Conservation (phyloP, 2,888 invertebrate species). For the Caenorhabditis sp. region DNA sequence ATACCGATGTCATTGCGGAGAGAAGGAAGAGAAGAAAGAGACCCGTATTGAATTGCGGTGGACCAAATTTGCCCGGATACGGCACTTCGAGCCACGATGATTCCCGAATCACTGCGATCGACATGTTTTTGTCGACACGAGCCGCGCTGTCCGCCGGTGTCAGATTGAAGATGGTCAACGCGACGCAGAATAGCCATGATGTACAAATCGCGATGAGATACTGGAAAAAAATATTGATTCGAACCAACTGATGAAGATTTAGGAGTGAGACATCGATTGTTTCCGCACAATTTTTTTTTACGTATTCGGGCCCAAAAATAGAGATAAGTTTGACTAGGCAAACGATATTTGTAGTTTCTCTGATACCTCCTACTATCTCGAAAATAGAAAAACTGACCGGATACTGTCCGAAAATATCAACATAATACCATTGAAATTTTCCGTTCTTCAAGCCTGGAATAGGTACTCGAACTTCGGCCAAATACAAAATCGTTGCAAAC, state of each 20-base stretch:
- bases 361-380: too few species aligned
- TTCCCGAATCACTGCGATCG: conserved; percentile 55
- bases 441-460: conserved; percentile 60
- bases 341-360: too few species aligned
- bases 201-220: conserved; percentile 67
- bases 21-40: conserved; percentile 64
- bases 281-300: too few species aligned
- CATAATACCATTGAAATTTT: conserved; percentile 55
- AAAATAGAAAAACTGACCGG: conserved; percentile 64
- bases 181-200: conserved; percentile 67
- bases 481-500: conserved; percentile 66
- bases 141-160: conserved; percentile 60
- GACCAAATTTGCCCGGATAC: conserved; percentile 67
- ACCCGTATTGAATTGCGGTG: conserved; percentile 60
- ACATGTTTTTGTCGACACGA: conserved; percentile 62
- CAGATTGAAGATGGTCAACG: conserved; percentile 61
- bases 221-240: conserved; percentile 41
- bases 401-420: conserved; percentile 67
- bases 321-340: too few species aligned
- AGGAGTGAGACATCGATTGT: too few species aligned
- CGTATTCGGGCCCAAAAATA: too few species aligned
- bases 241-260: too few species aligned
- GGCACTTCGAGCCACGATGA: conserved; percentile 64
- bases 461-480: conserved; percentile 63
- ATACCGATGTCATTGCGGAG: conserved; percentile 68